These are phyloP conservation scores for Penaeus indicus DNA, from an alignment of 1,140 invertebrate genomes.

Conservation along the genomic window DNA sequence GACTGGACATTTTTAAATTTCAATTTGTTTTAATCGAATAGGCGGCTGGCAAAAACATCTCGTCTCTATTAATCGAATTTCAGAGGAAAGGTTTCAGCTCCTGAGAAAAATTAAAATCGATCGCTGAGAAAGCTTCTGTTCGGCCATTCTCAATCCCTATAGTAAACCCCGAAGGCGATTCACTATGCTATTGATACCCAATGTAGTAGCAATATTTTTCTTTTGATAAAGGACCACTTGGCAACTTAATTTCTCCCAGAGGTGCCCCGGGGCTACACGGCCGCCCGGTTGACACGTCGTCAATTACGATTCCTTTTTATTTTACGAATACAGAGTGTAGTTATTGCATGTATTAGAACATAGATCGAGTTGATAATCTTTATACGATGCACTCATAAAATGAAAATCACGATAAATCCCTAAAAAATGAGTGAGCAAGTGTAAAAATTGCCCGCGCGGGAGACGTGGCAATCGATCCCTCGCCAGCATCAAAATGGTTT, in stretches of 20 bases:
- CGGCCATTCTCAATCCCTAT: not conserved
- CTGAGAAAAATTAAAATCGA: not conserved
- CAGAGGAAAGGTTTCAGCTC: no score
- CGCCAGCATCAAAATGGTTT: conserved; percentile 28
- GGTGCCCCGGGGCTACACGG: conserved; percentile 10
- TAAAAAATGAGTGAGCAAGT: no score
- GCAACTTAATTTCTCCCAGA: conserved; percentile 26
- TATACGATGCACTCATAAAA: not conserved
- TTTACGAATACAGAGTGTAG: not conserved
- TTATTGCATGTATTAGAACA: not conserved
- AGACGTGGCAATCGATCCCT: not conserved
- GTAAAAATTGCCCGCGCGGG: no score
- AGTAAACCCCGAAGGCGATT: not conserved
- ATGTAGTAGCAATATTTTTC: conserved; percentile 21
- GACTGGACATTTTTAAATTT: no score
- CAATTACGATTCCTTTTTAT: no score
- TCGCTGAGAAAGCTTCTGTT: not conserved
- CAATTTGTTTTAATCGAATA: no score
- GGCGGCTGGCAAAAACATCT: no score
- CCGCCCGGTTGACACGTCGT: no score
- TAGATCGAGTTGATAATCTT: not conserved
- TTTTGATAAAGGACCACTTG: conserved; percentile 22
- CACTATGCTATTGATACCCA: conserved; percentile 21
- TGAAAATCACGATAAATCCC: not conserved
- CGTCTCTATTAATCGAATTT: no score